phyloP scores from a whole-genome alignment of 2,888 invertebrate species.

The Hesperia comma region DNA sequence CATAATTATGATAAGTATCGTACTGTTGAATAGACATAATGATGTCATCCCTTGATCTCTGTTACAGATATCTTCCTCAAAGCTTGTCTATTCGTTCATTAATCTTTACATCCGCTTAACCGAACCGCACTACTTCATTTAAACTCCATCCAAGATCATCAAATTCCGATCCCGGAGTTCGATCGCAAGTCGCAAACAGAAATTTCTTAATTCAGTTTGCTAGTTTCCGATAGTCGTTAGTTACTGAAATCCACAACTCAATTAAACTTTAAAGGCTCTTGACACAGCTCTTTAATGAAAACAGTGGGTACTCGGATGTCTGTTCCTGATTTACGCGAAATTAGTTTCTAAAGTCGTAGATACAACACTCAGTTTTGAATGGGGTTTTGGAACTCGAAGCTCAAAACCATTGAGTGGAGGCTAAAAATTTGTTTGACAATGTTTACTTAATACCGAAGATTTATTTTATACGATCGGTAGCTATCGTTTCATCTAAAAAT shows the following conservation, averaged over 20 bases:
- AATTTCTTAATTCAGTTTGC: constrained; percentile 59
- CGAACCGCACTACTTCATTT: constrained; percentile 37
- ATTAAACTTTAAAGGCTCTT: constrained; percentile 74
- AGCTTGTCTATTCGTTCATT: background rate
- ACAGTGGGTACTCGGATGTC: constrained; percentile 43
- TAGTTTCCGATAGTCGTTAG: constrained; percentile 66
- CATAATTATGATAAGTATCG: no score
- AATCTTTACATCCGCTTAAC: constrained; percentile 13
- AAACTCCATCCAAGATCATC: constrained; percentile 45
- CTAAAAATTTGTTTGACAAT: constrained; percentile 40
- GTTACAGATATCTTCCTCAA: background rate
- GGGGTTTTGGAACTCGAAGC: constrained; percentile 4
- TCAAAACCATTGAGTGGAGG: constrained; percentile 40
- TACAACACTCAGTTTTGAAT: constrained; percentile 22
- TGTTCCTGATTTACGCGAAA: constrained; percentile 34
- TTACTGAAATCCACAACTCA: constrained; percentile 72
- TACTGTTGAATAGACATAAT: no score
- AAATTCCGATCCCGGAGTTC: constrained; percentile 43
- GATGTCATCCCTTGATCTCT: background rate
- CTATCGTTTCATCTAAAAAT: background rate
- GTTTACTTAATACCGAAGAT: constrained; percentile 2
- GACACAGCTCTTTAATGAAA: constrained; percentile 62
- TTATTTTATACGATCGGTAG: background rate
- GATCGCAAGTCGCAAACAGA: constrained; percentile 46
- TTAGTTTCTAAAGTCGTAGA: constrained; percentile 33